Evolutionary conservation across 1,140 invertebrate species (phyloP).

Genomic region (Eurytemora carolleeae): DNA sequence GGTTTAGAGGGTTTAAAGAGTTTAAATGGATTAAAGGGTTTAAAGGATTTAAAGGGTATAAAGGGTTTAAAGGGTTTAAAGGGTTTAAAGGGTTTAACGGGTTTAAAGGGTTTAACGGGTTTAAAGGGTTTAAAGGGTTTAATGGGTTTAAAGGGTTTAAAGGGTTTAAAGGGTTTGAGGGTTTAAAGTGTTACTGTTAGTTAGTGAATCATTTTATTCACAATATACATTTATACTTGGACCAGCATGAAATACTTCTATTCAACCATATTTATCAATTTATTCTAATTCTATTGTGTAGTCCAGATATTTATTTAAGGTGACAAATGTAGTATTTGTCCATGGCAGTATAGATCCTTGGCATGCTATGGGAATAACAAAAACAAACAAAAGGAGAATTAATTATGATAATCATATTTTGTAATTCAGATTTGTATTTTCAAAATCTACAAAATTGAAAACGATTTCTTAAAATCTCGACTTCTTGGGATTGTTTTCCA

Average conservation of each 20-base stretch:
- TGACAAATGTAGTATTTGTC: conserved; percentile 55
- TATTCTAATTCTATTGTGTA: too few species aligned
- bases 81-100: too few species aligned
- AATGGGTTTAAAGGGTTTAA: too few species aligned
- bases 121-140: too few species aligned
- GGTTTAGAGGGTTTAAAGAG: too few species aligned
- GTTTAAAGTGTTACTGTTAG: background rate
- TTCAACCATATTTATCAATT: background rate
- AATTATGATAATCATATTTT: background rate
- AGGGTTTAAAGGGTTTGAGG: background rate
- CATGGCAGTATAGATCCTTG: conserved; percentile 83
- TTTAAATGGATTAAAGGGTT: too few species aligned
- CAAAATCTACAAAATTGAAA: background rate
- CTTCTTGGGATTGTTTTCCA: background rate
- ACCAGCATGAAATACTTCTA: background rate
- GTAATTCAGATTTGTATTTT: background rate
- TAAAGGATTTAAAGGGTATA: too few species aligned
- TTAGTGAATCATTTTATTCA: background rate
- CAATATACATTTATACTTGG: background rate
- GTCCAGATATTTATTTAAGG: conserved; percentile 23
- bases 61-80: too few species aligned
- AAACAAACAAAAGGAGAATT: background rate
- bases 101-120: too few species aligned
- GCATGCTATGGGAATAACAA: conserved; percentile 50
- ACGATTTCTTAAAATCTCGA: background rate